These are phyloP conservation scores for Brotogeris chrysoptera DNA, from an alignment of 2,797 vertebrate genomes.

Conservation along the genomic window DNA sequence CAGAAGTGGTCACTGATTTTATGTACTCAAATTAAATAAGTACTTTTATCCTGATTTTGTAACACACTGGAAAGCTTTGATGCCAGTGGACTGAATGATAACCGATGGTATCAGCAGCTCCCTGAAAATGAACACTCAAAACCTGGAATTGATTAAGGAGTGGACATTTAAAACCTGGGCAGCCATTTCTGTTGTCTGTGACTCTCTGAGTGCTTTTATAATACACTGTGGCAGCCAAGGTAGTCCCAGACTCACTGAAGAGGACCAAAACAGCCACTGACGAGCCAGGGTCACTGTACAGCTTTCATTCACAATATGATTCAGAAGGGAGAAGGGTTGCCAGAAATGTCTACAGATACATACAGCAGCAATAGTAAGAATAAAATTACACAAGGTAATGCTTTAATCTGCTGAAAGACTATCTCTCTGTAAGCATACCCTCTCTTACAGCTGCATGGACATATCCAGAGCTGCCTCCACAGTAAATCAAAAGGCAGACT, in stretches of 20 bases:
- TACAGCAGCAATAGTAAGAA: not conserved
- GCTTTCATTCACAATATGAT: not conserved
- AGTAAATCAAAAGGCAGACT: not conserved
- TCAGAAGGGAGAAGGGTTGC: not conserved
- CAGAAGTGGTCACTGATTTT: constrained; percentile 35
- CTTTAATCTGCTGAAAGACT: not conserved
- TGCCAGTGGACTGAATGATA: not conserved
- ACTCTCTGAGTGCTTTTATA: not conserved
- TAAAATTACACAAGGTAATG: not conserved
- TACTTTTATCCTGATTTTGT: constrained; percentile 11
- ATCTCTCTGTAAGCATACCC: not conserved
- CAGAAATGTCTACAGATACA: not conserved
- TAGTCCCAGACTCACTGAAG: not conserved
- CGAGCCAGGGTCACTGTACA: not conserved
- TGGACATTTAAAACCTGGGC: not conserved
- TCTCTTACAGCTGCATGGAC: not conserved
- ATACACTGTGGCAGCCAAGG: not conserved
- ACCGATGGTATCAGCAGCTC: not conserved
- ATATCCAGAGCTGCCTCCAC: not conserved
- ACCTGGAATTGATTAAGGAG: not conserved
- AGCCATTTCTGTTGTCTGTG: not conserved
- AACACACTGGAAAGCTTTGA: not conserved
- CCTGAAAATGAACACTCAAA: constrained; percentile 16
- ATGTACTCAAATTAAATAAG: constrained; percentile 29
- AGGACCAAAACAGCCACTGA: not conserved